Conservation (phyloP, 2,888 invertebrate species). For the Crossocerus cetratus region DNA sequence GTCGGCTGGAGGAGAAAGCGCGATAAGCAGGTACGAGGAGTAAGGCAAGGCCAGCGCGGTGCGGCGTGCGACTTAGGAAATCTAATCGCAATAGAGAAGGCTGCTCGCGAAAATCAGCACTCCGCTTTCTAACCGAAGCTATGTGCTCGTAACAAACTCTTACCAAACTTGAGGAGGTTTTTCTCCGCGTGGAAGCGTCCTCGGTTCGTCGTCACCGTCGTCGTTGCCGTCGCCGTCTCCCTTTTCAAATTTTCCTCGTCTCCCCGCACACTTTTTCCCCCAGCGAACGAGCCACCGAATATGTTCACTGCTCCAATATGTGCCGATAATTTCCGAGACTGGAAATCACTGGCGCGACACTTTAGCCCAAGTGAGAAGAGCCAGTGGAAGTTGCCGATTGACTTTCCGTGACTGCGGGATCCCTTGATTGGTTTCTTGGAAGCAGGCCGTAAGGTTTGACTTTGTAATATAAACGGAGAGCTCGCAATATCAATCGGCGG, state of each 20-base stretch:
- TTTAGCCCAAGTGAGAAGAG: too few relatives aligned
- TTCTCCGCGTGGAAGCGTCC: neutral
- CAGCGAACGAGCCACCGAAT: neutral
- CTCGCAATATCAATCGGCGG: neutral
- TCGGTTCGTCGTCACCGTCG: slow-evolving; percentile 4
- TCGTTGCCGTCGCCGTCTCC: neutral
- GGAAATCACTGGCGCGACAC: neutral
- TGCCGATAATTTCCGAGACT: neutral
- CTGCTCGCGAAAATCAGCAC: neutral
- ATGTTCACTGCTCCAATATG: too few relatives aligned
- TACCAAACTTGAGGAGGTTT: neutral
- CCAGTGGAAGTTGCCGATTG: too few relatives aligned
- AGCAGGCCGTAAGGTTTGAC: too few relatives aligned
- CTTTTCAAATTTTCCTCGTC: neutral
- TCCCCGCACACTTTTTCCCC: neutral
- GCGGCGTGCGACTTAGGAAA: neutral
- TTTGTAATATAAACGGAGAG: too few relatives aligned
- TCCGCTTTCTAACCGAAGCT: neutral
- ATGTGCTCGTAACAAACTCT: neutral
- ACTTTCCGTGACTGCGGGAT: neutral
- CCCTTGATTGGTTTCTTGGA: neutral
- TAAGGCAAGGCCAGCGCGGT: neutral
- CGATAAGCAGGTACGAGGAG: neutral
- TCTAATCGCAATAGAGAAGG: neutral
- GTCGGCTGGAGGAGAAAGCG: slow-evolving; percentile 12